Base-by-base conservation (phyloP, 2,113 vertebrate species). In the Rissa tridactyla region DNA sequence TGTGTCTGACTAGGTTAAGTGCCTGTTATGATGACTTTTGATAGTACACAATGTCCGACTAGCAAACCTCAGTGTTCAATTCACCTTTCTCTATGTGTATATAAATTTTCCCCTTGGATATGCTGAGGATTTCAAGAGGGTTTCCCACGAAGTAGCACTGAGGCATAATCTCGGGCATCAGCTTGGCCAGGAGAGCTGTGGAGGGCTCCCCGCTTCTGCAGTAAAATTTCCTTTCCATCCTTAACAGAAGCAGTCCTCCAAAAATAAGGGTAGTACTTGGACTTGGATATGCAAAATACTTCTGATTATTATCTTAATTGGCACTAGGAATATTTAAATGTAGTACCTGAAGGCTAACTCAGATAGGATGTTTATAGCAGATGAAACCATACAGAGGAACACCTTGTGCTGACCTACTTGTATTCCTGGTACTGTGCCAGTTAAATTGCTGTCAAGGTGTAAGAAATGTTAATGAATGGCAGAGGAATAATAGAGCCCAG, bases 351-450 rank as follows among this genome's bases (percentile, higher is more conserved):
- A 94, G 96, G 89, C 94, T 96, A 51, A 95, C 93, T 95, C 87
- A 82, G 76, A 69, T 96, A 92, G 86, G 93, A 88, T 98, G 96
- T 98, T 98, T 98, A 95, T 92, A 96, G 58, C 95, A 86, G 94
- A 77, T 85, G 90, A 92, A 95, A 83, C 69, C 76, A 73, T 86
- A 58, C 55, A 86, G 61, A 88, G 93, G 97, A 98, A 98, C 98
- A 96, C 92, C 83, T 97, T 96, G 97, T 98, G 90, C 98, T 96
- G 92, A 94, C 95, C 70, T 98, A 95, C 90, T 97, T 96, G 78
- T 93, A n/a, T 82, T 95, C 77, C 86, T 96, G 95, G 88, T 73
- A 49, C 61, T 25, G 47, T 96, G 97, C 98, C 98, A 97, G 85
- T 62, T 92, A 80, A 96, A 92, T 87, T 96, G 82, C 91, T 96